Evolutionary conservation across 2,113 vertebrate genomes (phyloP).

Genomic region (Lepidiolamprologus cunningtoni): DNA sequence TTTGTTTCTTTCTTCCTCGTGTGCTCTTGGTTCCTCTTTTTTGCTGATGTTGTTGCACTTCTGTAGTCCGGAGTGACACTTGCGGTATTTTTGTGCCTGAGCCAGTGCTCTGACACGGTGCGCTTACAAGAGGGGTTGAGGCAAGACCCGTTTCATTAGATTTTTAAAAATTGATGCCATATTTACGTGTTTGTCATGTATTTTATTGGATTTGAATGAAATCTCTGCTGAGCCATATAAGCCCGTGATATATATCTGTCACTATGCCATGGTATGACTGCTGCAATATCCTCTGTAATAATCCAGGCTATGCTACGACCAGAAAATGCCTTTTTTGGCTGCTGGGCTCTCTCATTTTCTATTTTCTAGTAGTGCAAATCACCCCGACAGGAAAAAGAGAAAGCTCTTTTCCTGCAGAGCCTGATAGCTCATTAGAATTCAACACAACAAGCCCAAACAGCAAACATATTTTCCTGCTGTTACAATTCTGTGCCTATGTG

Average conservation of each 20-base stretch:
- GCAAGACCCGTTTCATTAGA: constrained; percentile 7
- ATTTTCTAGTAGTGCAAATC: constrained; percentile 58
- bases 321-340: constrained; percentile 51
- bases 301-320: constrained; percentile 40
- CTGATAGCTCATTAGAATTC: constrained; percentile 66
- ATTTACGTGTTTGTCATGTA: constrained; percentile 37
- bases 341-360: constrained; percentile 46
- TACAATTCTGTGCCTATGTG: constrained; percentile 48
- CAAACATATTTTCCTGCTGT: constrained; percentile 66
- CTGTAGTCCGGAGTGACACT: background rate
- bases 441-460: constrained; percentile 59
- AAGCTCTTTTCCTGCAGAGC: constrained; percentile 40
- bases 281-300: constrained; percentile 56
- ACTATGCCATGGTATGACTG: constrained; percentile 15
- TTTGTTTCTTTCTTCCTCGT: background rate
- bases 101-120: background rate
- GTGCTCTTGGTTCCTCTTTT: background rate
- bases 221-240: constrained; percentile 30
- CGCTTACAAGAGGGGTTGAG: background rate
- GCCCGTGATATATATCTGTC: constrained; percentile 46
- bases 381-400: constrained; percentile 45
- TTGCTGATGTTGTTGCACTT: background rate
- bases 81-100: background rate
- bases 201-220: constrained; percentile 52
- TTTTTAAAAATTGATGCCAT: background rate